phyloP scores from a whole-genome alignment of 1,140 invertebrate genomes.

The Panulirus ornatus region DNA sequence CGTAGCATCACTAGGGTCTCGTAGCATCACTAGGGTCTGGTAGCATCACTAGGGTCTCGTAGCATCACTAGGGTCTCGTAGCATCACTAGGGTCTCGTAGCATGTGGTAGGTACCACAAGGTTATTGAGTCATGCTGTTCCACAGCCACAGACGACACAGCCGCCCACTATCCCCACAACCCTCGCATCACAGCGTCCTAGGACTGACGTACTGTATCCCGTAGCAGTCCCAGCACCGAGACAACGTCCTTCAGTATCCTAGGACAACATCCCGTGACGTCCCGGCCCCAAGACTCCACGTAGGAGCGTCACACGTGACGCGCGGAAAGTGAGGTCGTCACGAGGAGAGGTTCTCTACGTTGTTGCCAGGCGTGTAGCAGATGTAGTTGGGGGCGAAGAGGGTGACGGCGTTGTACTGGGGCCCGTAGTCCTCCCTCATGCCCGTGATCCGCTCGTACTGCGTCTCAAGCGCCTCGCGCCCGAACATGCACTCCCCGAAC shows the following conservation, averaged over 20 bases:
- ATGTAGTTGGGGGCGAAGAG: constrained; percentile 64
- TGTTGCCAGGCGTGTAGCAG: constrained; percentile 67
- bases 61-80: no score
- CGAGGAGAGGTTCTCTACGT: constrained; percentile 9
- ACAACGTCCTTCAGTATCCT: not conserved
- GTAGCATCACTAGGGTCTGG: no score
- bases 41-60: no score
- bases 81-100: no score
- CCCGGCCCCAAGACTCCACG: not conserved
- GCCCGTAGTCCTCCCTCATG: constrained; percentile 59
- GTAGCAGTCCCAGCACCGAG: not conserved
- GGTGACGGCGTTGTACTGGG: constrained; percentile 53
- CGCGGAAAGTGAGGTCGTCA: not conserved
- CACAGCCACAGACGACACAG: no score
- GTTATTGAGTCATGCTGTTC: no score
- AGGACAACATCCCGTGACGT: not conserved
- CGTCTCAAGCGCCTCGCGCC: constrained; percentile 50
- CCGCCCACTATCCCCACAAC: no score
- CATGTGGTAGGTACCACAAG: no score
- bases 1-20: no score
- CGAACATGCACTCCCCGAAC: constrained; percentile 69
- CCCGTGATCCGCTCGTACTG: constrained; percentile 72
- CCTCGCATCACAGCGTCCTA: no score
- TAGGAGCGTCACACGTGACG: not conserved
- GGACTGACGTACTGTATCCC: not conserved